phyloP scores from a whole-genome alignment of 1,140 invertebrate genomes.

The Papilio helenus region DNA sequence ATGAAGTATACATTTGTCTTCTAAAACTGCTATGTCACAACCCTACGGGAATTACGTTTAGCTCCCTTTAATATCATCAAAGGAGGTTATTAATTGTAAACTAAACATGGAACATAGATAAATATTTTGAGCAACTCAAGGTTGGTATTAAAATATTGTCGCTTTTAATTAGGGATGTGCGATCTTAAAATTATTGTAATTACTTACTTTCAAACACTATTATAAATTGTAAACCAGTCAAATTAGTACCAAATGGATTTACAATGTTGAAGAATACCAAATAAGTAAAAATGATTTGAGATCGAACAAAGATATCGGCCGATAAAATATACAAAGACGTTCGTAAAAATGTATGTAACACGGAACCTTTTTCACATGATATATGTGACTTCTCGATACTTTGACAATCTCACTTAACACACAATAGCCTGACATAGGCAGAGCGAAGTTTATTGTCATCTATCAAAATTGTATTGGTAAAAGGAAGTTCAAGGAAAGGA shows the following conservation, averaged over 20 bases:
- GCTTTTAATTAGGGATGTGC: no score
- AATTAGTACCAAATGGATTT: no score
- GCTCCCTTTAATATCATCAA: background rate
- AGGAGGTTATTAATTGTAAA: conserved; percentile 4
- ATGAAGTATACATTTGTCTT: no score
- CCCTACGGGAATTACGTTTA: background rate
- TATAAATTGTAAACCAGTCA: no score
- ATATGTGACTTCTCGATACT: background rate
- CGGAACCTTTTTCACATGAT: background rate
- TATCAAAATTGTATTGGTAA: background rate
- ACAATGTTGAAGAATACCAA: background rate
- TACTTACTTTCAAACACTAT: no score
- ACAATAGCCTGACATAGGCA: background rate
- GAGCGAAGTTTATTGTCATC: background rate
- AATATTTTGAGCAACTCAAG: background rate
- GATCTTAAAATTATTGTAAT: background rate
- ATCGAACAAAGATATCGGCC: background rate
- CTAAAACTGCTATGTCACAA: background rate
- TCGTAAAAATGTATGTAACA: no score
- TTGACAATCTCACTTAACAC: background rate
- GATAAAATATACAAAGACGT: no score
- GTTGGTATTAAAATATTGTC: no score
- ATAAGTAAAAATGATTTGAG: background rate
- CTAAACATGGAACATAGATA: background rate
- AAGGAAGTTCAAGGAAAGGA: background rate